These are phyloP conservation scores for Centruroides sculpturatus DNA, from an alignment of 1,140 invertebrate species.

Conservation along the genomic window DNA sequence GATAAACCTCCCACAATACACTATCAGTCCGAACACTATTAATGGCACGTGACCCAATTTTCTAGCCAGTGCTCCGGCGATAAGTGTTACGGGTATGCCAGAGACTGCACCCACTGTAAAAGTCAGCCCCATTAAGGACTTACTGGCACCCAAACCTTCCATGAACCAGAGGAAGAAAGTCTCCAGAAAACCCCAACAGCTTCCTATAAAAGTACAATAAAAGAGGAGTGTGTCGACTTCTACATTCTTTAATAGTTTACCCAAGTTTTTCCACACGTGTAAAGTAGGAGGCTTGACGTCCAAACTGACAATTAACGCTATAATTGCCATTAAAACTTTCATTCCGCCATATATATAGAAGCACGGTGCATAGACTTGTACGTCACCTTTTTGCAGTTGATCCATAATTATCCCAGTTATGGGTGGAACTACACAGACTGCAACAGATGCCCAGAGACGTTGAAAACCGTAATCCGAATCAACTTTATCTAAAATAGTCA, in stretches of 20 bases:
- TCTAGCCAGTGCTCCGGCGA: conserved; percentile 59
- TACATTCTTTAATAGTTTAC: conserved; percentile 49
- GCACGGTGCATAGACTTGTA: conserved; percentile 43
- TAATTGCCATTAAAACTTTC: conserved; percentile 45
- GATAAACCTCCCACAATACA: conserved; percentile 56
- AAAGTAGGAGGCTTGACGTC: conserved; percentile 59
- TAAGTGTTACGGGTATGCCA: conserved; percentile 55
- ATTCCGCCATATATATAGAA: conserved; percentile 59
- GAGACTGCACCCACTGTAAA: conserved; percentile 58
- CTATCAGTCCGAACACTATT: conserved; percentile 55
- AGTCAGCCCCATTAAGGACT: conserved; percentile 66
- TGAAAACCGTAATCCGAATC: conserved; percentile 64
- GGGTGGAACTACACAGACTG: conserved; percentile 59
- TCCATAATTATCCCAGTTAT: conserved; percentile 57
- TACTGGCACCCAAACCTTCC: conserved; percentile 56
- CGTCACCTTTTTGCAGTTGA: conserved; percentile 3
- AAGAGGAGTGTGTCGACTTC: conserved; percentile 42
- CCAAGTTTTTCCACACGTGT: conserved; percentile 25
- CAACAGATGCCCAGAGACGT: conserved; percentile 55
- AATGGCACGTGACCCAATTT: conserved; percentile 62
- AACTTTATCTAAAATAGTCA: conserved; percentile 56
- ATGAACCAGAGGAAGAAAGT: conserved; percentile 73
- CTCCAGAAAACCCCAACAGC: conserved; percentile 65
- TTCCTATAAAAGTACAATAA: conserved; percentile 27
- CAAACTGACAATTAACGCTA: conserved; percentile 57